Evolutionary conservation across 2,797 vertebrate genomes (phyloP).

Genomic region (Poeciliopsis gracilis): DNA sequence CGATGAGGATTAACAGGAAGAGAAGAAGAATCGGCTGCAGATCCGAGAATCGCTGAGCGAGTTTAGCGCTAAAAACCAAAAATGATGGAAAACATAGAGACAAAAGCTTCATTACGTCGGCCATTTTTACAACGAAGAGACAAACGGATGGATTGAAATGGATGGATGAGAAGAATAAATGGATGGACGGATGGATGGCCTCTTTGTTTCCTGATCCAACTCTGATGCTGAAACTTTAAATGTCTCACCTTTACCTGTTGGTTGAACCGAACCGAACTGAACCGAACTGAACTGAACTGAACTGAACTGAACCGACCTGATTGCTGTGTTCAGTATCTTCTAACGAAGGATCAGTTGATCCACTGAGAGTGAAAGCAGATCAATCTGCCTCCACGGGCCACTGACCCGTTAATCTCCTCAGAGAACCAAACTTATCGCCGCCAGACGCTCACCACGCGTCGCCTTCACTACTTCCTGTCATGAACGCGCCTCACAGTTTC

Average conservation of each 20-base stretch:
- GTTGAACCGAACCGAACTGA: not conserved
- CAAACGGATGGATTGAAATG: not conserved
- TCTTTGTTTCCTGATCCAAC: too few species aligned
- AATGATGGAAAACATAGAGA: not conserved
- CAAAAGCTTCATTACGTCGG: not conserved
- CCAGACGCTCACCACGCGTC: slow-evolving; percentile 2
- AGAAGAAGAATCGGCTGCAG: not conserved
- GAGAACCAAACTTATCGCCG: not conserved
- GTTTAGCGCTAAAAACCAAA: not conserved
- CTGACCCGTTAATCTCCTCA: too few species aligned
- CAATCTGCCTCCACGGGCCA: slow-evolving; percentile 20
- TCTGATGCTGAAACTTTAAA: too few species aligned
- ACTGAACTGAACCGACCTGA: too few species aligned
- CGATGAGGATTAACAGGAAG: not conserved
- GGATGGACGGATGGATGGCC: not conserved
- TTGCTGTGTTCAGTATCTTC: slow-evolving; percentile 5
- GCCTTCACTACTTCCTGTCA: slow-evolving; percentile 4
- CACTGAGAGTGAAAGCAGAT: slow-evolving; percentile 57
- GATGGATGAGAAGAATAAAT: not conserved
- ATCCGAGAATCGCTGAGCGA: not conserved
- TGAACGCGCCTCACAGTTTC: not conserved
- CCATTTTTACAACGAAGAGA: not conserved
- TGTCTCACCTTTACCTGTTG: not conserved
- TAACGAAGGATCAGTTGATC: slow-evolving; percentile 31
- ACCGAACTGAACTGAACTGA: not conserved